Evolutionary conservation across 2,113 vertebrate species (phyloP), one percentile per base, ranked within the genome.

Genomic region (Triplophysa siluroides): DNA sequence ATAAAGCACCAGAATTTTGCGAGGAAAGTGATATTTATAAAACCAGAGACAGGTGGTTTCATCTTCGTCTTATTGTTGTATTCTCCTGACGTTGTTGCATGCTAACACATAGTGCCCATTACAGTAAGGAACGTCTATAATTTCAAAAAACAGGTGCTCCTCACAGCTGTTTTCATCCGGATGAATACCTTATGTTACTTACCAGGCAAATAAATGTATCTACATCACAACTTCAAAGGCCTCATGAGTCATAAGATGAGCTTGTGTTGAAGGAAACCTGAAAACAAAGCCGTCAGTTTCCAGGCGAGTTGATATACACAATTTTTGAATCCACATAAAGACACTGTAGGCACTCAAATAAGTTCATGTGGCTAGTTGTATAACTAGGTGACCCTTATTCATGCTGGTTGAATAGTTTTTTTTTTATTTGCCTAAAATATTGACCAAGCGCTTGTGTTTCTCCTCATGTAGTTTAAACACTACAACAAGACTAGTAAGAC

Each of bases 231-330:
- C 71, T 72, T 38, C 47, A 73, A 80, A 58, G 74, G 52, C 2
- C 50, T 66, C 60, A 72, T 80, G 82, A 72, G 67, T 80, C 78
- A 80, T 80, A 21, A 58, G 33, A 24, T 13, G 50, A 76, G 45
- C 67, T 66, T 63, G n/a, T 18, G 3, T 7, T 60, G 26, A 14
- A 56, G 56, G 33, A 78, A 82, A 1, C 56, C 56, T 61, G 19
- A 74, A 74, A 74, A 74, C 54, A 61, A 45, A 45, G 56, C 33
- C 6, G 7, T 61, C 56, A 24, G 56, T 43, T 26, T 43, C 3
- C 14, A 54, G 18, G 16, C 16, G 2, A 50, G 45, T 12, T 13
- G 47, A 50, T 50, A 4, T 13, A 16, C 9, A 50, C 47, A 50
- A 13, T 13, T 50, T 11, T 29, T 3, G 16, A 14, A 19, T 56